A percentile compares a stretch with the other conserved stretches of the same genome.
These are phyloP conservation scores for Nymphalis io DNA, from an alignment of 1,140 invertebrate genomes.

Conservation along the genomic window DNA sequence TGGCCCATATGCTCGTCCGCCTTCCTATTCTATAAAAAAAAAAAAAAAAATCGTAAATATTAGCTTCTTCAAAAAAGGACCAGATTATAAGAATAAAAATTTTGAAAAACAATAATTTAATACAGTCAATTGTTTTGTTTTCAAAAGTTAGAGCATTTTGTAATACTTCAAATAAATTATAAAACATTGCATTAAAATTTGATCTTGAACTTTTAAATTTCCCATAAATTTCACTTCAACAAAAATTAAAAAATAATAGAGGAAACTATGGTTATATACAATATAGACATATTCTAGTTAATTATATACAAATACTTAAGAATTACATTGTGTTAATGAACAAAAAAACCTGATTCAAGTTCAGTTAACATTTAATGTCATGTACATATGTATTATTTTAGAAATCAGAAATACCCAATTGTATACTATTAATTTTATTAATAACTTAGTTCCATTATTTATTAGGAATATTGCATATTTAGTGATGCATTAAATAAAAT, in stretches of 20 bases:
- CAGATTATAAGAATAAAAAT: no score
- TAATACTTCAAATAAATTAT: no score
- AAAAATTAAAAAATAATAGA: neutral
- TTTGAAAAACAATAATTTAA: no score
- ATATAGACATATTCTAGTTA: neutral
- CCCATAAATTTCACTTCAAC: neutral
- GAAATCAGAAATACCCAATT: conserved; percentile 1
- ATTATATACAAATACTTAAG: neutral
- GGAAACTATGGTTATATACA: neutral
- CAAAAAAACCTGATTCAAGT: neutral
- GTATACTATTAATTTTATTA: neutral
- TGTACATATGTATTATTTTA: conserved; percentile 22
- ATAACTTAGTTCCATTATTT: neutral
- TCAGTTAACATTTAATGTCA: conserved; percentile 11
- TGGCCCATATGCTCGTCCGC: no score
- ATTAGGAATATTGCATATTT: neutral
- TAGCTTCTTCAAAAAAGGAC: no score
- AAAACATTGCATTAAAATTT: no score
- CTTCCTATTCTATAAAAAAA: no score
- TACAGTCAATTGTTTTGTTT: no score
- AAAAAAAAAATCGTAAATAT: no score
- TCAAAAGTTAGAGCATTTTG: no score
- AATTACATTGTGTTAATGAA: neutral
- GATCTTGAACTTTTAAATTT: no score
- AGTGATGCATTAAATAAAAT: no score